phyloP scores from a whole-genome alignment of 2,888 invertebrate species.

The Anticlea derivata region DNA sequence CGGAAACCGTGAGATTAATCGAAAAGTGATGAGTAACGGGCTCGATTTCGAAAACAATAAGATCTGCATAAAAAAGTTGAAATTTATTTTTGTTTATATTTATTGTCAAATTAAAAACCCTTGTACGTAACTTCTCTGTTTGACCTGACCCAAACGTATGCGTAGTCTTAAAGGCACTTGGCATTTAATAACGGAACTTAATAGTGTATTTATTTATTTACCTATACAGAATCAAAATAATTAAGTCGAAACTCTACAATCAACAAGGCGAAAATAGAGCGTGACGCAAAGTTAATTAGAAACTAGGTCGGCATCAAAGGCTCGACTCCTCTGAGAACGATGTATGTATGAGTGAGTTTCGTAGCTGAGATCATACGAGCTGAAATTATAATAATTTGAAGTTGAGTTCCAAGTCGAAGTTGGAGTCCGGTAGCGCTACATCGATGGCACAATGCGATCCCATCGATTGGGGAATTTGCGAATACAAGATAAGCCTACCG shows the following conservation, averaged over 20 bases:
- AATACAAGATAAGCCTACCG: constrained; percentile 59
- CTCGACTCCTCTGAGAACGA: background rate
- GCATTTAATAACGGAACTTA: too few relatives aligned
- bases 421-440: constrained; percentile 1
- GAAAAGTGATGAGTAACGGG: too few relatives aligned
- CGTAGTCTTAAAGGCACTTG: too few relatives aligned
- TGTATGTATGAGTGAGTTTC: background rate
- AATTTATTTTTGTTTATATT: too few relatives aligned
- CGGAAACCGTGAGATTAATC: too few relatives aligned
- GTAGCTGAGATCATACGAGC: background rate
- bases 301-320: constrained; percentile 1
- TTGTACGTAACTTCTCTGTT: too few relatives aligned
- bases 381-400: background rate
- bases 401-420: background rate
- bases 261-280: constrained; percentile 8
- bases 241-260: background rate
- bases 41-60: too few relatives aligned
- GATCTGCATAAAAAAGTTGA: too few relatives aligned
- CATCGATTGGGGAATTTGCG: constrained; percentile 38
- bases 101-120: too few relatives aligned
- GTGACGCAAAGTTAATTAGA: constrained; percentile 4
- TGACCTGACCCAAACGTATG: too few relatives aligned
- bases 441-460: constrained; percentile 35
- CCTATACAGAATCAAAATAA: background rate
- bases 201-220: background rate